Percentiles rank a stretch among this genome's conserved stretches.
These are phyloP conservation scores for Schrankia costaestrigalis DNA, from an alignment of 2,888 invertebrate genomes.

Conservation along the genomic window DNA sequence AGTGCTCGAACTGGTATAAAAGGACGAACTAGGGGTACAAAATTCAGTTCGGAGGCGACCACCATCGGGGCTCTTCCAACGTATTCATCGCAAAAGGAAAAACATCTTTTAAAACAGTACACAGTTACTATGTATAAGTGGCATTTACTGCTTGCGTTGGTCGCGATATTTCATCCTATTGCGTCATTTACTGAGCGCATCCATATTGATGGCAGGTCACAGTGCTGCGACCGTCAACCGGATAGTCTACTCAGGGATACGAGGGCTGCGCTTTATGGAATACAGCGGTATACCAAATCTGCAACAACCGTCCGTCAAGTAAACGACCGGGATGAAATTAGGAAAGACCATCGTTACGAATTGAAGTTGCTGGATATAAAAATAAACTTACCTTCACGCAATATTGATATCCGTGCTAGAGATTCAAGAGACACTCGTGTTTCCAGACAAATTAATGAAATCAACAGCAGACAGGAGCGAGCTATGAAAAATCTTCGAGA, in stretches of 20 bases:
- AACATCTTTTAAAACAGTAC: slow-evolving; percentile 38
- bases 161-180: slow-evolving; percentile 62
- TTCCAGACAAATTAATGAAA: too few relatives aligned
- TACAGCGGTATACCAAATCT: slow-evolving; percentile 23
- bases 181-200: slow-evolving; percentile 54
- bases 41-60: slow-evolving; percentile 62
- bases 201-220: slow-evolving; percentile 66
- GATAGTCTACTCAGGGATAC: slow-evolving; percentile 36
- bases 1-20: slow-evolving; percentile 53
- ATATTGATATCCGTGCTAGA: slow-evolving; percentile 6
- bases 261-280: slow-evolving; percentile 37
- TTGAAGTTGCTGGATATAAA: slow-evolving; percentile 19
- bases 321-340: slow-evolving; percentile 24
- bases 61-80: slow-evolving; percentile 52
- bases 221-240: slow-evolving; percentile 49
- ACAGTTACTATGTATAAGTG: slow-evolving; percentile 76
- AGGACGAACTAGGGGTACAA: slow-evolving; percentile 31
- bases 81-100: slow-evolving; percentile 40
- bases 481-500: too few relatives aligned
- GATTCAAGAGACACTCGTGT: slow-evolving; percentile 7
- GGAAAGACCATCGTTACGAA: slow-evolving; percentile 35
- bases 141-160: slow-evolving; percentile 69
- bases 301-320: slow-evolving; percentile 17
- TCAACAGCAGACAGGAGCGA: too few relatives aligned
- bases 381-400: too few relatives aligned